Base-by-base conservation (phyloP, 1,140 invertebrate species). In the Drosophila ananassae region DNA sequence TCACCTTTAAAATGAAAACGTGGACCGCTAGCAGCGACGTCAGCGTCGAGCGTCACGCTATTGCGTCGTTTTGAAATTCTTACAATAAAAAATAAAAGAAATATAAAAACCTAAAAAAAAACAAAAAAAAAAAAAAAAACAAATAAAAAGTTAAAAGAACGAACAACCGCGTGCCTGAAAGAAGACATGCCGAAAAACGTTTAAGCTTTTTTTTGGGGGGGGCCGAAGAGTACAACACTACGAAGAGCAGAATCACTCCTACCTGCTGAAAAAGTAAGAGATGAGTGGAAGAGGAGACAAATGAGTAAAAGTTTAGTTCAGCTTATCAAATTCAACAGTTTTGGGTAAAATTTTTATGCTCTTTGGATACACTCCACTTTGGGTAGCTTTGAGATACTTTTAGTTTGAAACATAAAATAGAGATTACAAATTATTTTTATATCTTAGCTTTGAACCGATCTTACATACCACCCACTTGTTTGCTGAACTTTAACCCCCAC, bases 61-160 rank as follows among this genome's bases (percentile, higher is more conserved):
- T 89, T 89, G 83, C 83, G 83, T 82, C 72, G 83, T 89, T 76
- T 12, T 60, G 8, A 83, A 79, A 79, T 83, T 55, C 48, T 73
- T 50, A 61, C 53, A 47, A 48, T 28, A 74, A 61, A 71, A 67
- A 58, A 44, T 48, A 73, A 51, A 44, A 58, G 8, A 48, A 71
- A 7, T 25, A 55, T 41, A 37, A 58, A 66, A 74, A 52, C 37
- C 24, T 41, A 50, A 44, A 55, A 61, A 52, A 77, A 50, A 47
- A 22, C 39, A 67, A 55, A 12, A 54, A 22, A 8, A 47, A 22
- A n/a, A 51, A 28, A 54, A 24, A 32, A 41, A 46, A n/a, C n/a
- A n/a, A 21, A 13, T 34, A 22, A 10, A n/a, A n/a, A n/a, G n/a
- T n/a, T 9, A 66, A 30, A 64, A 34, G 48, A 67, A 63, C 28